A percentile compares a stretch with the other conserved stretches of the same genome.
These are phyloP conservation scores for Callopanchax toddi DNA, from an alignment of 2,113 vertebrate species.

Conservation along the genomic window DNA sequence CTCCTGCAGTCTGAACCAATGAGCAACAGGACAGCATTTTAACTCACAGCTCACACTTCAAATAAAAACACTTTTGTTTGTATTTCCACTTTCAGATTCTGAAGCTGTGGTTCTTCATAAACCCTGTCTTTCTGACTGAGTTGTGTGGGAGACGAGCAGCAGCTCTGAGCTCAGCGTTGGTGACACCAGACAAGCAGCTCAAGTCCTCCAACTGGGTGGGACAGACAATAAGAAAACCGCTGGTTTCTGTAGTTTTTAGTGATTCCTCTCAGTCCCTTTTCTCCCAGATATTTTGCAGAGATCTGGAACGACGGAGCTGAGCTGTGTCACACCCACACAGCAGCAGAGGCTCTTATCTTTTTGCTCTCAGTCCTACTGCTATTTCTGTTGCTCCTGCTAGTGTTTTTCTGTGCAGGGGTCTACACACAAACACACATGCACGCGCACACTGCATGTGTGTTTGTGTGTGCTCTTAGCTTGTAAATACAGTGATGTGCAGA, in stretches of 20 bases:
- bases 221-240: slow-evolving; percentile 42
- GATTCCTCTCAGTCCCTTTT: slow-evolving; percentile 38
- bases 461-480: slow-evolving; percentile 26
- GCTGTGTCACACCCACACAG: slow-evolving; percentile 64
- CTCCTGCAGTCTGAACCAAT: slow-evolving; percentile 14
- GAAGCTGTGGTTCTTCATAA: slow-evolving; percentile 33
- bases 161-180: slow-evolving; percentile 22
- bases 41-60: slow-evolving; percentile 7
- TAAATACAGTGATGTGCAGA: slow-evolving; percentile 37
- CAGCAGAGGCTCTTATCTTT: slow-evolving; percentile 66
- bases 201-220: slow-evolving; percentile 15
- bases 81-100: slow-evolving; percentile 38
- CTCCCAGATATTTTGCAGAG: slow-evolving; percentile 35
- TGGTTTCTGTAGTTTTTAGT: slow-evolving; percentile 46
- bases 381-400: slow-evolving; percentile 50
- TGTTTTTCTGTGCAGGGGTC: slow-evolving; percentile 20
- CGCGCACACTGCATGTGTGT: slow-evolving; percentile 9
- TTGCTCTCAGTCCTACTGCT: slow-evolving; percentile 49
- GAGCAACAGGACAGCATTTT: slow-evolving; percentile 25
- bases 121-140: slow-evolving; percentile 15
- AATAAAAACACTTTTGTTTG: slow-evolving; percentile 17
- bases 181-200: slow-evolving; percentile 37
- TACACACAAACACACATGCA: not conserved
- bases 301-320: slow-evolving; percentile 40
- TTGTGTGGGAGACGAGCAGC: slow-evolving; percentile 24